These are phyloP conservation scores for Muraenolepis orangiensis DNA, from an alignment of 2,797 vertebrate species.

Conservation along the genomic window DNA sequence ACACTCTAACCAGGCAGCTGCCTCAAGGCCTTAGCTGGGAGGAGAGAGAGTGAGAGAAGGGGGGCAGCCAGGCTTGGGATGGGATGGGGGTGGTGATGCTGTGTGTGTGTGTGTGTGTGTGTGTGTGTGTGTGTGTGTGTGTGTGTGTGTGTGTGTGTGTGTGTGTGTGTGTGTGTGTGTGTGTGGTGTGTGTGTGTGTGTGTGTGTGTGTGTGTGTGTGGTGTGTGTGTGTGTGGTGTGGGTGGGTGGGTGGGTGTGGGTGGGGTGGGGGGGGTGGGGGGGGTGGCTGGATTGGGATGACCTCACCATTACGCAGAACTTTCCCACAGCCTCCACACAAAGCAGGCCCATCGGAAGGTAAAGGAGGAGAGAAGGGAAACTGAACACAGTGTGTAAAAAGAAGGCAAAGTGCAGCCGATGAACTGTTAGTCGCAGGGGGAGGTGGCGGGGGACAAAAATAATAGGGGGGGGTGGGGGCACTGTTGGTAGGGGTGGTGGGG, in stretches of 20 bases:
- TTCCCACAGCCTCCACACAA: slow-evolving; percentile 81
- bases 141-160: slow-evolving; percentile 13
- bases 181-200: slow-evolving; percentile 20
- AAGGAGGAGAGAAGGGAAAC: slow-evolving; percentile 71
- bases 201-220: no score
- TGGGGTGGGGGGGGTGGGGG: slow-evolving; percentile 33
- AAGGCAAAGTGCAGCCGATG: slow-evolving; percentile 43
- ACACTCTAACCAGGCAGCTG: slow-evolving; percentile 4
- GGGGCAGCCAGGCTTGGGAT: slow-evolving; percentile 26
- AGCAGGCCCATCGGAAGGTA: slow-evolving; percentile 78
- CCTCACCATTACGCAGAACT: slow-evolving; percentile 78
- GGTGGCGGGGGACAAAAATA: no score
- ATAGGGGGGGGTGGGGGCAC: slow-evolving; percentile 14
- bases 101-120: slow-evolving; percentile 20
- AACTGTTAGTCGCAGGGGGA: slow-evolving; percentile 26
- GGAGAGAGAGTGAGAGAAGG: slow-evolving; percentile 25
- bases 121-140: slow-evolving; percentile 10
- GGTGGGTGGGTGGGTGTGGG: no score
- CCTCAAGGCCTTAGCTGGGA: slow-evolving; percentile 30
- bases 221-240: no score
- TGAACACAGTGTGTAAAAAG: slow-evolving; percentile 71
- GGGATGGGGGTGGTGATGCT: slow-evolving; percentile 22
- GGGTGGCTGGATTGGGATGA: slow-evolving; percentile 65
- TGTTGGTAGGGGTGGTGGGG: slow-evolving; percentile 42
- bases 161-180: slow-evolving; percentile 10